A percentile compares a stretch with the other conserved stretches of the same genome.
These are phyloP conservation scores for Hirtodrosophila trivittata DNA, from an alignment of 2,888 invertebrate species.

Conservation along the genomic window DNA sequence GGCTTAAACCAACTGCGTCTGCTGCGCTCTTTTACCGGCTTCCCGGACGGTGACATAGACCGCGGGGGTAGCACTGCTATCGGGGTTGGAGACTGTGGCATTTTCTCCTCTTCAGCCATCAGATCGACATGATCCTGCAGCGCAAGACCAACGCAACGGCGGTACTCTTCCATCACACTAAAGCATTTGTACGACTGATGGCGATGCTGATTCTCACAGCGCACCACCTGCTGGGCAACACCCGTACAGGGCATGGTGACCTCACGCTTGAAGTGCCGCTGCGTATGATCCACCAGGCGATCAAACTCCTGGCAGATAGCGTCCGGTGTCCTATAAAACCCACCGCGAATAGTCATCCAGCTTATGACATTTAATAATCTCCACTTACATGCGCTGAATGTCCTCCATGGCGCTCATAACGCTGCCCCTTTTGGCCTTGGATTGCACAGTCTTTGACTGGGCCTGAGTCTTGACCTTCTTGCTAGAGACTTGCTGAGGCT, in stretches of 20 bases:
- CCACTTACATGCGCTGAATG: conserved; percentile 62
- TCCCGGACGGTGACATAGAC: background rate
- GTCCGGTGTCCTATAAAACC: conserved; percentile 51
- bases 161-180: conserved; percentile 50
- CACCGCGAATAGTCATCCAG: no score
- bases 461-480: conserved; percentile 1
- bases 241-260: conserved; percentile 38
- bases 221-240: conserved; percentile 26
- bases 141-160: conserved; percentile 40
- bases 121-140: conserved; percentile 49
- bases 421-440: conserved; percentile 27
- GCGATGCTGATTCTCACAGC: conserved; percentile 39
- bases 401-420: conserved; percentile 44
- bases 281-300: conserved; percentile 37
- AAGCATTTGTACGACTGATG: conserved; percentile 50
- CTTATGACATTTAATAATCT: background rate
- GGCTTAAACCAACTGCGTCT: conserved; percentile 48
- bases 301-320: conserved; percentile 55
- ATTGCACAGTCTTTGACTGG: background rate
- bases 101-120: conserved; percentile 20
- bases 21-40: background rate
- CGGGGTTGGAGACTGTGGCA: no score
- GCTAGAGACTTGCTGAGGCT: conserved; percentile 1
- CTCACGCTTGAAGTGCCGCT: conserved; percentile 26
- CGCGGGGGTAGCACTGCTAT: conserved; percentile 5